Evolutionary conservation across 1,140 invertebrate genomes (phyloP), one percentile per base, ranked within the genome.

Genomic region (Drosophila prosaltans): DNA sequence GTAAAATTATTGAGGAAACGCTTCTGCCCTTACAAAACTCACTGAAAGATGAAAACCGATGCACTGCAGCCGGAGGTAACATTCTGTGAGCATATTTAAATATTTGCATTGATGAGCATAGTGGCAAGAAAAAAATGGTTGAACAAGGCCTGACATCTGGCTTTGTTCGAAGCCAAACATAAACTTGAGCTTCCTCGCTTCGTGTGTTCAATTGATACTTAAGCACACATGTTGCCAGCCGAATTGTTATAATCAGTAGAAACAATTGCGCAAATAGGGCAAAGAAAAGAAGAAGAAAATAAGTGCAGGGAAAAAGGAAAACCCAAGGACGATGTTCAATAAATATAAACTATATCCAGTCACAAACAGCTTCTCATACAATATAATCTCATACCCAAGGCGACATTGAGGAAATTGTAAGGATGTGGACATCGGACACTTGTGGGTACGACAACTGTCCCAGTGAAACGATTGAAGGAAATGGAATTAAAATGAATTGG

Each of bases 1-100:
- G 73, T 10, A 59, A 79, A 76, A 76, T 79, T 76, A 76, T 76
- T 79, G 69, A 69, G 76, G 73, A 76, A 79, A 72, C 69, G 65
- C 69, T 61, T 58, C 40, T 36, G 36, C 57, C 57, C 57, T 16
- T 16, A 16, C 68, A 43, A 59, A 59, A 10, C 36, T 36, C 9
- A 59, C 57, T 21, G 32, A 39, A 59, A 59, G 36, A 59, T 16
- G 16, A 39, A 59, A 40, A 58, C 36, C 57, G 57, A 39, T 8
- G 21, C 45, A 51, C 45, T 51, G 45, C 45, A 51, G 45, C 45
- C 45, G 45, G 8, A 26, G 10, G n/a, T n/a, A 43, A 63, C 39
- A 45, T 51, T 36, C 26, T 51, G 30, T 21, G 28, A 24, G 32
- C 8, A 57, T 57, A 57, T 57, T 57, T 57, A 57, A 57, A 57